Evolutionary conservation across 2,113 vertebrate genomes (phyloP).

Genomic region (Atherinomorus stipes): DNA sequence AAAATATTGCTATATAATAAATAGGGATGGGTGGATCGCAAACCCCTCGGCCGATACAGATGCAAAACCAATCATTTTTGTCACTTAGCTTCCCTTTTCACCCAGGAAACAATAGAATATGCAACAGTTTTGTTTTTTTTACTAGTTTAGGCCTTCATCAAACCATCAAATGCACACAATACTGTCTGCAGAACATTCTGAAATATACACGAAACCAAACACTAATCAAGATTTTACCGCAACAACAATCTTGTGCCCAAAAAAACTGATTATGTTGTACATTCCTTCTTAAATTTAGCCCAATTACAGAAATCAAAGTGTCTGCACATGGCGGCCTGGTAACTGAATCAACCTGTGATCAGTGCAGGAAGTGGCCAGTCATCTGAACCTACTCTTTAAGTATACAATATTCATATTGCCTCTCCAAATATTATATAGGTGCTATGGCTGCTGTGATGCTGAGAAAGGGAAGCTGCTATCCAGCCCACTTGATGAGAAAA

Average conservation of each 20-base stretch:
- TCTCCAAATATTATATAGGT: neutral
- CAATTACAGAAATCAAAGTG: neutral
- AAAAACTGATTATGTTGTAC: neutral
- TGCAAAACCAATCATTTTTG: no score
- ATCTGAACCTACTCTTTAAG: conserved; percentile 15
- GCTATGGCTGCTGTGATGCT: neutral
- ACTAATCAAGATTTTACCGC: neutral
- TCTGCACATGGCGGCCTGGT: neutral
- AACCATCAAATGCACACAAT: no score
- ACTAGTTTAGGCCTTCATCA: no score
- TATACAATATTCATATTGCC: conserved; percentile 60
- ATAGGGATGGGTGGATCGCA: no score
- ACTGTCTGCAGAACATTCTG: no score
- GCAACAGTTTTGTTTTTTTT: no score
- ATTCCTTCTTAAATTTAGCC: neutral
- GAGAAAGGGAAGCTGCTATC: neutral
- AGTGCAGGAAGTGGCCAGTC: conserved; percentile 15
- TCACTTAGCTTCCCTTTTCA: no score
- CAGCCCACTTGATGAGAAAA: neutral
- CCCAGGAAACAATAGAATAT: no score
- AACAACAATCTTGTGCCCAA: no score
- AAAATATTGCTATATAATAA: no score
- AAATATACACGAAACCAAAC: no score
- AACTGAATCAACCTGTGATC: neutral
- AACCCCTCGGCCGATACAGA: no score